Evolutionary conservation across 2,113 vertebrate species (phyloP), one percentile per base, ranked within the genome.

Genomic region (Calypte anna): DNA sequence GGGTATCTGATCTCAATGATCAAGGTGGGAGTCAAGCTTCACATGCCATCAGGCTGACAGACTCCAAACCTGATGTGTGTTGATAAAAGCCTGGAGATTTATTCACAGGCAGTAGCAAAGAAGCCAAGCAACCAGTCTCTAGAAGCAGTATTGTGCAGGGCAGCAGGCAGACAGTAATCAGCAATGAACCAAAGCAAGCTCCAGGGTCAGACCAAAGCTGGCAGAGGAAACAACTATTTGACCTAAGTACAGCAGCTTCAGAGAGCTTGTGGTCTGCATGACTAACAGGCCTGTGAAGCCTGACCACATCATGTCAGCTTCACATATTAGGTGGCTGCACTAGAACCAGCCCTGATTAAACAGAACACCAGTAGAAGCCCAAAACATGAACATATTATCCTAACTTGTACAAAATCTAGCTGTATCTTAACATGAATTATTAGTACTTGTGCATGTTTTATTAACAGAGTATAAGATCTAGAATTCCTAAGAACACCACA

Each of bases 401-500:
- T 94, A 97, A 90, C 76, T 64, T 85, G 92, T 96, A 98, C 94
- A 97, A 92, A 93, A 92, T 79, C 95, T 96, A 94, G 95, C 94
- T 97, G 79, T 54, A 94, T 82, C 75, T 97, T 96, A 97, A 86
- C 62, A 91, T 82, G 66, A 74, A 61, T 54, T 94, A 3, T 94
- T 94, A 94, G 95, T 96, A 96, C 82, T 96, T 97, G 95, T 91
- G 84, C 90, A 98, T 96, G 97, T 94, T 95, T 88, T 70, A 81
- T 87, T 93, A 96, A 97, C 88, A 96, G 55, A 96, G 53, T 90
- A 64, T 83, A 96, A 96, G 95, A 97, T 90, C 96, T 97, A 96
- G 24, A 96, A 94, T 78, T 94, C 72, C 95, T 96, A 96, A 93
- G 73, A 91, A 18, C 88, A 97, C 68, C 76, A 97, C 93, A 92